Base-by-base conservation (phyloP, 2,888 invertebrate genomes). In the Branchipolynoe longqiensis region DNA sequence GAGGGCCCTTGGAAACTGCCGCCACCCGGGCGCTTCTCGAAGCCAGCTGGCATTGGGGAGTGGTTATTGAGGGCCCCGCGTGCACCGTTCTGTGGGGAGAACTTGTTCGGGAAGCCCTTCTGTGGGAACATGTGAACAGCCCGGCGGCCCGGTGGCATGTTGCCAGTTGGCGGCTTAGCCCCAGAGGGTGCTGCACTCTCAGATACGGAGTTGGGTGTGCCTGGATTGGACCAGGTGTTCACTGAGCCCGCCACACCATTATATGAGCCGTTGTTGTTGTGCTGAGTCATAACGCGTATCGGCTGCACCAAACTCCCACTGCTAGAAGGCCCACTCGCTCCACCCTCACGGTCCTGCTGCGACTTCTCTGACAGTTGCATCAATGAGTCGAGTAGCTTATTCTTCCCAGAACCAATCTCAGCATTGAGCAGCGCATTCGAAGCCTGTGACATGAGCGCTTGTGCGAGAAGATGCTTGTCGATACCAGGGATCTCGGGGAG, bases 151-250 rank as follows among this genome's bases (percentile, higher is more conserved):
- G 69, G 69, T 38, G 54, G 28, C 28, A 48, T 54, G n/a, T 38
- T 59, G 22, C 64, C 33, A 14, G n/a, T 58, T 22, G 28, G 64
- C 18, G 56, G 64, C 22, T 86, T 84, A 38, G 54, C 74, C n/a
- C 83, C 73, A 18, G 86, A 86, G 18, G 86, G 74, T 18, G 59
- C 74, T 14, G 58, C 84, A 64, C 84, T 83, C n/a, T 86, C 86
- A 36, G 83, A 69, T 25, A 38, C 83, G 22, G 86, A 86, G 74
- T 86, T 86, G 18, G 86, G 86, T 18, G 86, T 86, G 33, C 74
- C 74, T 4, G 86, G 86, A 25, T 84, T 84, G 18, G 86, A 86
- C 86, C 86, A 86, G 25, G 85, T 58, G 6, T 78, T 81, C 62
- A 85, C 40, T 8, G 78, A 78, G 1, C 48, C 78, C 28, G 78